Evolutionary conservation across 53 echinoderm and acorn worm species (phyloP), one percentile per base, ranked within the genome.

Genomic region (Actinopyga echinites): DNA sequence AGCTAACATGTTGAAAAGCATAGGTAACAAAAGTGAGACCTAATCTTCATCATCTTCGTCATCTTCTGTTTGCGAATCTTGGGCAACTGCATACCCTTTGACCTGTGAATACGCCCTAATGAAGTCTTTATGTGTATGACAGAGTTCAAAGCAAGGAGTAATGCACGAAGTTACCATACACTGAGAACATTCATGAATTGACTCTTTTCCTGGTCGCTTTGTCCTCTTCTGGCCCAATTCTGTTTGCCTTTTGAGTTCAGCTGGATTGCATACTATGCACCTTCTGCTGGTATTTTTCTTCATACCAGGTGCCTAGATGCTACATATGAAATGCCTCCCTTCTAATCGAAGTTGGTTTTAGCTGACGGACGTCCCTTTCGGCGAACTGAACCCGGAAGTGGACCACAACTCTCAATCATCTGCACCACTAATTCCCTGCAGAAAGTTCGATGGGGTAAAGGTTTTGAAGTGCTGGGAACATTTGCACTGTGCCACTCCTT

Each of bases 211-310:
- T 36, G 73, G 73, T 73, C 43, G 33, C 23, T 44, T 73, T 1
- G 30, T 29, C 45, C 40, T 73, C 25, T 73, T 71, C 44, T 71
- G 42, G 5, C 40, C 40, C 25, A 44, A 21, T 44, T 73, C 2
- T 20, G 20, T 38, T 42, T n/a, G 4, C 23, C 73, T 23, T 44
- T 59, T 59, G 22, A 24, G 22, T 26, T 59, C 73, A 36, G 73
- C 73, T 4, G 73, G 73, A 37, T 73, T 73, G 45, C 73, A 73
- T n/a, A 73, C 37, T 38, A 59, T 7, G 65, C 73, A 73, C 3
- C 37, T 19, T 4, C 42, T 20, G 19, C 1, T 44, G 24, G 20
- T 10, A 1, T 40, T 73, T 30, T 23, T 25, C 60, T 59, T 59
- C 28, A 6, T 59, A 22, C 73, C 43, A 25, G 40, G 13, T 5